phyloP scores from a whole-genome alignment of 1,140 invertebrate species.

The Drosophila quadrilineata region DNA sequence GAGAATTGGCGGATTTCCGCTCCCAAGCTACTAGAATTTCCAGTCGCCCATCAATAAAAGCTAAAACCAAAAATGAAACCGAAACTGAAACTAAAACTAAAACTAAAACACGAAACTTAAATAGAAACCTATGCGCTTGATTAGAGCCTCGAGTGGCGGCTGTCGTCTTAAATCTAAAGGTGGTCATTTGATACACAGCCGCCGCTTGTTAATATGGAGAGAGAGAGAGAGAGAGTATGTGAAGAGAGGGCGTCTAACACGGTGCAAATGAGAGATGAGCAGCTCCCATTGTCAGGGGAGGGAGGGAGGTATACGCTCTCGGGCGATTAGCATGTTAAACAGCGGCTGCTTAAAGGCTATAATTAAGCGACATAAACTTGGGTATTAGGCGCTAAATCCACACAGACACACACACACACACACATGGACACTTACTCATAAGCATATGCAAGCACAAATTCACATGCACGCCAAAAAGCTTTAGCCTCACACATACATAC shows the following conservation, averaged over 20 bases:
- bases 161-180: constrained; percentile 39
- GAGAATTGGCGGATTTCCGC: constrained; percentile 49
- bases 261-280: background rate
- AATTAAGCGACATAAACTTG: constrained; percentile 76
- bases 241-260: background rate
- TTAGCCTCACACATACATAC: background rate
- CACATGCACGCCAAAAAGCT: constrained; percentile 17
- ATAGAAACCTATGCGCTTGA: constrained; percentile 10
- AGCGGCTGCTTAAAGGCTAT: constrained; percentile 66
- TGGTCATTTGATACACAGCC: constrained; percentile 60
- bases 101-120: too few species aligned
- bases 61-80: constrained; percentile 2
- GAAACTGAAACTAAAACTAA: too few species aligned
- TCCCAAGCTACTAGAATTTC: constrained; percentile 71
- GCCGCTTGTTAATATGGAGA: constrained; percentile 1
- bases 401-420: constrained; percentile 33
- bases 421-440: background rate
- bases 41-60: constrained; percentile 20
- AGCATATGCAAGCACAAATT: too few species aligned
- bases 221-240: background rate
- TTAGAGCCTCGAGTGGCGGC: constrained; percentile 35
- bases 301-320: constrained; percentile 8
- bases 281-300: too few species aligned
- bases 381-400: constrained; percentile 76
- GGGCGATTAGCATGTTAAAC: constrained; percentile 68